Conservation (phyloP, 2,797 vertebrate species). For the Poeciliopsis gracilis region DNA sequence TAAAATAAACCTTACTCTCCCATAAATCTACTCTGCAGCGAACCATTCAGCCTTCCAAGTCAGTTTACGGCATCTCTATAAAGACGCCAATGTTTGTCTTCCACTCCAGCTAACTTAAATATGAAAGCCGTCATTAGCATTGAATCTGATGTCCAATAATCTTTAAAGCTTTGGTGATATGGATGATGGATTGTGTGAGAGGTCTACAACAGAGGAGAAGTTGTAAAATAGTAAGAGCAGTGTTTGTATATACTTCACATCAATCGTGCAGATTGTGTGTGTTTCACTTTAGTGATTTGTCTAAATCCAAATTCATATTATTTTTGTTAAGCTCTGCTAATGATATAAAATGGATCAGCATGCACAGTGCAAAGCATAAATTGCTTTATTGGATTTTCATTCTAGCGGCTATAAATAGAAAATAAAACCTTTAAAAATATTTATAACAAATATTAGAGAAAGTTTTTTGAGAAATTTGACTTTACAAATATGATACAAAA, state of each 20-base stretch:
- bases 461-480: not conserved
- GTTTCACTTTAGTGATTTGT: not conserved
- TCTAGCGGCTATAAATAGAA: constrained; percentile 3
- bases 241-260: not conserved
- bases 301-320: not conserved
- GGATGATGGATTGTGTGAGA: not conserved
- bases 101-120: constrained; percentile 17
- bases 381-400: not conserved
- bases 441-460: not conserved
- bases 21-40: constrained; percentile 35
- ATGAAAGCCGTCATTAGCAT: constrained; percentile 18
- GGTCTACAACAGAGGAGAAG: not conserved
- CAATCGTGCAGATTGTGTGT: not conserved
- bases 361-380: not conserved
- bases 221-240: not conserved
- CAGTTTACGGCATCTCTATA: constrained; percentile 34
- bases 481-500: not conserved
- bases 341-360: not conserved
- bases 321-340: not conserved
- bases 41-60: not conserved
- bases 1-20: constrained; percentile 30
- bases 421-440: not conserved
- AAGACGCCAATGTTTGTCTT: constrained; percentile 10
- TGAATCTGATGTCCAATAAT: not conserved
- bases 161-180: constrained; percentile 3